Base-by-base conservation (phyloP, 2,888 invertebrate species). In the Entomobrya multifasciata region DNA sequence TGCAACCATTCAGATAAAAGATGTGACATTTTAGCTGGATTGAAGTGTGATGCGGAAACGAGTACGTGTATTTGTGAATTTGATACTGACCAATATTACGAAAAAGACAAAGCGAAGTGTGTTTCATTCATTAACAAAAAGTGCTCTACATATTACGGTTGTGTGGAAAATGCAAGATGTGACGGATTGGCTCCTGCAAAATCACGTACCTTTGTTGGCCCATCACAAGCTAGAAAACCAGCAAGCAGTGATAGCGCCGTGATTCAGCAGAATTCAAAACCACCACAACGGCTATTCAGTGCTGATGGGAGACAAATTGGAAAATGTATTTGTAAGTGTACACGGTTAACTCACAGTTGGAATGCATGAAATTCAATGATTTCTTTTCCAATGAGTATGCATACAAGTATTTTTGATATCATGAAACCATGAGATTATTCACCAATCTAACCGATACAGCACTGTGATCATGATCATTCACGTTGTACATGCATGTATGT, bases 11-110 rank as follows among this genome's bases (percentile, higher is more conserved):
- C 41, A 0, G 81, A 84, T 30, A 88, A 86, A 47, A 52, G 79
- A 36, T 89, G 89, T 76, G 88, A 89, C 36, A 82, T 77, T 6
- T 52, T 87, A 11, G 65, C 86, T 0, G 78, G 86, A 2, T 27
- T 89, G 11, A 83, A 80, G 47, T 89, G 89, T 49, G 60, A 82
- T 15, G 72, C 76, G 17, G 88, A 86, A 27, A 62, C 65, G 22
- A 87, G 65, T n/a, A 82, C 76, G 10, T 89, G 89, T 72, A 79
- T 60, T 15, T 89, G 88, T 55, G 89, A 88, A 65, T 84, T 86
- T 27, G 87, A 85, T 22, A 41, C 72, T 67, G 87, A 89, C 44
- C 89, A 89, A 47, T 88, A 77, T 62, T 89, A 80, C 67, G 86
- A 89, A 17, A 70, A 57, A 25, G 80, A 81, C 0, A 77, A 60